Percentiles rank a stretch among this genome's conserved stretches.
These are phyloP conservation scores for Cisticola juncidis DNA, from an alignment of 2,113 vertebrate species.

Conservation along the genomic window DNA sequence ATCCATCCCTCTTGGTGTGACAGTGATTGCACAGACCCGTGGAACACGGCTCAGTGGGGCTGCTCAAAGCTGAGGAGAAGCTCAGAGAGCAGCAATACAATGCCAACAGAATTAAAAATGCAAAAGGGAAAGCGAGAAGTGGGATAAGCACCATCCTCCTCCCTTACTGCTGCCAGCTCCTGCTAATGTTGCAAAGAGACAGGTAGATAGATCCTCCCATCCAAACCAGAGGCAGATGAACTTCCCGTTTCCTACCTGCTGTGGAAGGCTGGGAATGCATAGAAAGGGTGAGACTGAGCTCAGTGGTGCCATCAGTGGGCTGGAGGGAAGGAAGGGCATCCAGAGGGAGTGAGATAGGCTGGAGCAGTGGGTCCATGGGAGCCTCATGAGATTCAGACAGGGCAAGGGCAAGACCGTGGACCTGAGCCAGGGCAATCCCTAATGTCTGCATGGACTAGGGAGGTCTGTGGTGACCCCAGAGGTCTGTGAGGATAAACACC, in stretches of 20 bases:
- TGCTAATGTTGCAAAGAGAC: background rate
- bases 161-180: background rate
- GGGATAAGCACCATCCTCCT: background rate
- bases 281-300: background rate
- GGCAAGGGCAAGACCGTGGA: background rate
- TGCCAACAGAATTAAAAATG: background rate
- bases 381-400: background rate
- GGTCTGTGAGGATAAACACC: background rate
- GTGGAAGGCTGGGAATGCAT: background rate
- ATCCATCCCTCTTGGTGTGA: background rate
- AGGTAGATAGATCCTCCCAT: background rate
- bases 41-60: background rate
- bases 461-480: background rate
- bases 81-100: background rate
- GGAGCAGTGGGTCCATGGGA: background rate
- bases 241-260: background rate
- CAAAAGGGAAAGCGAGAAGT: background rate
- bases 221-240: background rate
- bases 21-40: background rate
- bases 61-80: background rate
- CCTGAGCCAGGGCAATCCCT: no score
- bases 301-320: accelerated
- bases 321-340: background rate
- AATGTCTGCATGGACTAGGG: background rate
- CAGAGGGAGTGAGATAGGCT: background rate